phyloP scores from a whole-genome alignment of 2,797 vertebrate species.

The Schizopygopsis pylzovi region DNA sequence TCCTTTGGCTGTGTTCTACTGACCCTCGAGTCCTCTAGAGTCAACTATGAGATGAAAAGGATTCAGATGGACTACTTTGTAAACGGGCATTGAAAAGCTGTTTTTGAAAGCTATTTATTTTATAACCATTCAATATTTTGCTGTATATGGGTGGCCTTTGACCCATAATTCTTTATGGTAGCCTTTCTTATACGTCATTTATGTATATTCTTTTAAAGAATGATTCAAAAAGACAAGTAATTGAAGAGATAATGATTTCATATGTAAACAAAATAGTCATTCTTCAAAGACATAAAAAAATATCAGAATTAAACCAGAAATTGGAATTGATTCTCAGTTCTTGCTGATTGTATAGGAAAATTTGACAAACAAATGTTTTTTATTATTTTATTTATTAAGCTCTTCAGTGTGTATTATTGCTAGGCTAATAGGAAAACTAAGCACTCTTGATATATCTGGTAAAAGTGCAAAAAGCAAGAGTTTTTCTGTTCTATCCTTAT shows the following conservation, averaged over 20 bases:
- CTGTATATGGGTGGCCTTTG: not conserved
- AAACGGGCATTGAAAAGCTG: not conserved
- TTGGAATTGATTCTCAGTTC: not conserved
- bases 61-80: not conserved
- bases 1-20: conserved; percentile 10
- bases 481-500: not conserved
- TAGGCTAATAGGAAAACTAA: not conserved
- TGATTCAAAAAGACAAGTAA: not conserved
- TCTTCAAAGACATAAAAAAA: not conserved
- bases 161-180: not conserved
- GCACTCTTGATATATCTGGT: not conserved
- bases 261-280: not conserved
- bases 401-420: not conserved
- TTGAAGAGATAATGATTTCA: not conserved
- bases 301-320: not conserved
- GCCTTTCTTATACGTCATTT: not conserved
- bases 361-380: not conserved
- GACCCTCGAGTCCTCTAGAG: conserved; percentile 18
- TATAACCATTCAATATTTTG: not conserved
- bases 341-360: not conserved
- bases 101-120: conserved; percentile 11
- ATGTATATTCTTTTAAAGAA: not conserved
- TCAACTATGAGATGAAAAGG: conserved; percentile 3
- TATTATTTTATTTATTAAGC: not conserved
- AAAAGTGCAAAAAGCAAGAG: conserved; percentile 2